Conservation (phyloP, 2,888 invertebrate species). For the Platycnemis pennipes region DNA sequence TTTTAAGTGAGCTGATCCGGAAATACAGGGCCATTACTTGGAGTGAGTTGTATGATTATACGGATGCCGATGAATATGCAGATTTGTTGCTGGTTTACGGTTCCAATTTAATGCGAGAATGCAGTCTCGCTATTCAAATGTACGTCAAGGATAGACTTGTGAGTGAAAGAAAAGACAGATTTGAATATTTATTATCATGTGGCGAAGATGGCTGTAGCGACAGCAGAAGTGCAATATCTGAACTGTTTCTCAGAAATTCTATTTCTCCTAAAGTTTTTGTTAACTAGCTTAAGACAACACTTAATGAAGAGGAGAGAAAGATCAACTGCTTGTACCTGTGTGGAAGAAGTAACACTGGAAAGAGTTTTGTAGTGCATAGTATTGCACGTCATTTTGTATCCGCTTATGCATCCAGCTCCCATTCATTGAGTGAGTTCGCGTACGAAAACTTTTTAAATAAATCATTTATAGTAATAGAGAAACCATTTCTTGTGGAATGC, state of each 20-base stretch:
- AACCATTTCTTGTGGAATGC: slow-evolving; percentile 4
- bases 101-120: neutral
- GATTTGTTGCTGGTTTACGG: no score
- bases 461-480: slow-evolving; percentile 16
- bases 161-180: neutral
- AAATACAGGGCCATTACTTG: no score
- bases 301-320: slow-evolving; percentile 24
- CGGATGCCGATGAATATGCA: no score
- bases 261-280: slow-evolving; percentile 17
- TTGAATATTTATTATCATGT: neutral
- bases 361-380: slow-evolving; percentile 8
- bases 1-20: no score
- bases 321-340: slow-evolving; percentile 18
- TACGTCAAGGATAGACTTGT: neutral
- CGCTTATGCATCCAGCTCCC: slow-evolving; percentile 20
- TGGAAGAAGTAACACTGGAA: slow-evolving; percentile 2
- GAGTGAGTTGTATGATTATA: no score
- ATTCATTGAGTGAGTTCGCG: neutral
- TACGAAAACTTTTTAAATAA: slow-evolving; percentile 23
- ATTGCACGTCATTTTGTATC: slow-evolving; percentile 30
- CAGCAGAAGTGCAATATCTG: slow-evolving; percentile 30
- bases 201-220: neutral
- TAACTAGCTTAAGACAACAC: slow-evolving; percentile 3
- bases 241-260: neutral
- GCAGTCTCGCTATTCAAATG: neutral